Base-by-base conservation (phyloP, 1,140 invertebrate genomes). In the Zaprionus africanus region DNA sequence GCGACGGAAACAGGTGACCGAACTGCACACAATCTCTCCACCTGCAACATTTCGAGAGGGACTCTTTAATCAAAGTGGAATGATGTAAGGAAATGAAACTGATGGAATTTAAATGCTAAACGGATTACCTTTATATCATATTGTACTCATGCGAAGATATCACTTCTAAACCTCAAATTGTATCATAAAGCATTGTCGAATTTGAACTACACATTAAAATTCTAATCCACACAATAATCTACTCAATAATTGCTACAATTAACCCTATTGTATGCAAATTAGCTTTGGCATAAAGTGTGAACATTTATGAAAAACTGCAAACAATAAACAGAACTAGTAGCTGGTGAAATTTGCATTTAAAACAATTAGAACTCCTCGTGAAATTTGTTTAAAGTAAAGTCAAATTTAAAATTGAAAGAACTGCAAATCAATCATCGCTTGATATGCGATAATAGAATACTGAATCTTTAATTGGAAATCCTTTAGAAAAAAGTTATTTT, bases 1-100 rank as follows among this genome's bases (percentile, higher is more conserved):
- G 43, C 96, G 93, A 70, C 94, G 94, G 93, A 95, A 96, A 92
- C 96, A 97, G 43, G 95, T 95, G 58, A 96, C 95, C 53, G 95
- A 94, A 46, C 95, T 95, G 92, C 96, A 97, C 74, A 96, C 95
- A 69, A 97, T 95, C 92, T 96, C 95, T 5, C 96, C 96, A 46
- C 96, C 92, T 93, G 83, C 49, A 80, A 77, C 46, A 38, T 34
- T 17, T n/a, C 4, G 19, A 19, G 12, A 19, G 11, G 12, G n/a
- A 13, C 22, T 4, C n/a, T 58, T 58, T 34, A 58, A 38, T 58
- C 13, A n/a, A 58, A 43, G 54, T 46, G 26, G 43, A 19, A 26
- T 53, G 24, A 28, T 46, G 28, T 5, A 26, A 19, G 15, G 34
- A 41, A 70, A 31, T 54, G 26, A 1, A 9, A 28, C 1, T 28